Percentiles rank a stretch among this genome's conserved stretches.
These are phyloP conservation scores for Dioctria linearis DNA, from an alignment of 2,888 invertebrate species.

Conservation along the genomic window DNA sequence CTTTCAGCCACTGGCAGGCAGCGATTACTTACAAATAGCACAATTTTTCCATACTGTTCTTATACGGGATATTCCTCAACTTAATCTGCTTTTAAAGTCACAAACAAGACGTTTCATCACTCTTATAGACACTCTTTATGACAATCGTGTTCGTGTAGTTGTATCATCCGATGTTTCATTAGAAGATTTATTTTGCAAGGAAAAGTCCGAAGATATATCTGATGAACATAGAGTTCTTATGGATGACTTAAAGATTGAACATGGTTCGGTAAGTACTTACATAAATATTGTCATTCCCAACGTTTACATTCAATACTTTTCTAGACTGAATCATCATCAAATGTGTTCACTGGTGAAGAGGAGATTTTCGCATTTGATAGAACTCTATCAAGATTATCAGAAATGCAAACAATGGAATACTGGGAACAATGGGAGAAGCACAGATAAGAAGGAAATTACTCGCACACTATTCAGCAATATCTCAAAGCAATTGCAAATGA, in stretches of 20 bases:
- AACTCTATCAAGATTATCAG: conserved; percentile 91
- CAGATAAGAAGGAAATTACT: conserved; percentile 62
- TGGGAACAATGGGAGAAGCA: conserved; percentile 87
- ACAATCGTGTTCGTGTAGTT: conserved; percentile 90
- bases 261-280: conserved; percentile 77
- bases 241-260: conserved; percentile 93
- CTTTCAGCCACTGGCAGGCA: conserved; percentile 89
- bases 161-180: conserved; percentile 87
- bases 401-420: conserved; percentile 97
- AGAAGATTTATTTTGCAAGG: conserved; percentile 80
- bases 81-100: conserved; percentile 85
- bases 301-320: neutral
- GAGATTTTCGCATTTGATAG: conserved; percentile 97
- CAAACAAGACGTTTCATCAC: conserved; percentile 96
- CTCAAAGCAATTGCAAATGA: neutral
- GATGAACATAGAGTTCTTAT: conserved; percentile 91
- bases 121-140: conserved; percentile 96
- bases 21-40: conserved; percentile 93
- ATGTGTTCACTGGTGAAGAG: conserved; percentile 97
- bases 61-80: conserved; percentile 88
- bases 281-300: conserved; percentile 30
- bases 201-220: conserved; percentile 69
- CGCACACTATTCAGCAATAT: conserved; percentile 21
- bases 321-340: conserved; percentile 84
- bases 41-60: conserved; percentile 97